Conservation (phyloP, 2,797 vertebrate species). For the Oryzias sinensis region DNA sequence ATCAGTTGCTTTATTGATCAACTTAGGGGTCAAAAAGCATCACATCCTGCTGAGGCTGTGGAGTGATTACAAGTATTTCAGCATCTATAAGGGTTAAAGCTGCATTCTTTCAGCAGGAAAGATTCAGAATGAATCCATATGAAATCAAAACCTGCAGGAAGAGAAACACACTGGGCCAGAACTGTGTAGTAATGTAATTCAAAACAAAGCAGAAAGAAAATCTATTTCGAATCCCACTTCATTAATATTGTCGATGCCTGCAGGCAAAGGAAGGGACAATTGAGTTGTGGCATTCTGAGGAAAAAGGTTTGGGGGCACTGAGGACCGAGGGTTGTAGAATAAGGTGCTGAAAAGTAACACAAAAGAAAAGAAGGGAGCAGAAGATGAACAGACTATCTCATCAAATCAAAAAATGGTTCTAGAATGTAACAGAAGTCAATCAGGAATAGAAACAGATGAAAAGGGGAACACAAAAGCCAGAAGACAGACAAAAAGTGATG, state of each 20-base stretch:
- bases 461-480: background rate
- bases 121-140: conserved; percentile 18
- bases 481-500: background rate
- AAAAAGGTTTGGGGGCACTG: conserved; percentile 8
- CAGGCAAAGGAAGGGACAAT: conserved; percentile 45
- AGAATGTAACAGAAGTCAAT: background rate
- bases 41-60: background rate
- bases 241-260: conserved; percentile 56
- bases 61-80: background rate
- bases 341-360: background rate
- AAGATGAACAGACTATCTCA: background rate
- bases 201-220: conserved; percentile 51
- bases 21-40: conserved; percentile 1
- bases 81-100: background rate
- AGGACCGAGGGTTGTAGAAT: background rate
- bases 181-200: conserved; percentile 37
- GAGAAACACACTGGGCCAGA: conserved; percentile 41
- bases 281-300: conserved; percentile 52
- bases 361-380: background rate
- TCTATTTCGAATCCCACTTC: conserved; percentile 57
- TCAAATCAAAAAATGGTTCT: background rate
- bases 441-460: background rate
- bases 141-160: conserved; percentile 27
- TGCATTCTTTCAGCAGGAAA: conserved; percentile 13
- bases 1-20: conserved; percentile 6